A percentile compares a stretch with the other conserved stretches of the same genome.
phyloP scores from a whole-genome alignment of 1,140 invertebrate species.

The Rhyzopertha dominica region DNA sequence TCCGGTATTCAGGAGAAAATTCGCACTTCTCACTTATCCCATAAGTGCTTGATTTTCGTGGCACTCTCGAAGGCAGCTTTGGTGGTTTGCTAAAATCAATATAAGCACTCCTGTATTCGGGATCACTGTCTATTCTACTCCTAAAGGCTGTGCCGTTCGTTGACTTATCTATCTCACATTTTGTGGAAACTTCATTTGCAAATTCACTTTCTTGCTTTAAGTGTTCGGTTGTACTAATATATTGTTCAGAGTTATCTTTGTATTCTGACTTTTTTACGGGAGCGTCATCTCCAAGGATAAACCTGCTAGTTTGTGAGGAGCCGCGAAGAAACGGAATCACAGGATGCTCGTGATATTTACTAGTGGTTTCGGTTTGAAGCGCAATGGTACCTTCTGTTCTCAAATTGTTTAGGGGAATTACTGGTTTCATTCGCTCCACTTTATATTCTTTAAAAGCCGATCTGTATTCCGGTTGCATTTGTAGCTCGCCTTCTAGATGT shows the following conservation, averaged over 20 bases:
- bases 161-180: neutral
- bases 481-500: constrained; percentile 41
- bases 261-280: constrained; percentile 27
- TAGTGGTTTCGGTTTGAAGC: neutral
- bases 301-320: constrained; percentile 4
- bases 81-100: constrained; percentile 33
- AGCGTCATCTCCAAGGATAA: constrained; percentile 19
- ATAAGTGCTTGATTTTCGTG: constrained; percentile 24
- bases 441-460: constrained; percentile 38
- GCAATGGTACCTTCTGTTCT: constrained; percentile 7
- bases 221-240: constrained; percentile 15
- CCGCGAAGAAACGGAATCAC: constrained; percentile 28
- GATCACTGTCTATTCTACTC: constrained; percentile 20
- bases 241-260: constrained; percentile 24
- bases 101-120: constrained; percentile 34
- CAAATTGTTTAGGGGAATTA: constrained; percentile 28
- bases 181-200: neutral
- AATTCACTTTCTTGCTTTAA: constrained; percentile 10
- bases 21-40: constrained; percentile 30
- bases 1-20: constrained; percentile 28
- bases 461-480: constrained; percentile 39
- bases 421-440: constrained; percentile 22
- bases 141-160: constrained; percentile 1
- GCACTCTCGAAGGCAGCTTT: neutral
- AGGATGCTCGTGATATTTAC: constrained; percentile 18